Base-by-base conservation (phyloP, 2,888 invertebrate genomes). In the Clanis bilineata region DNA sequence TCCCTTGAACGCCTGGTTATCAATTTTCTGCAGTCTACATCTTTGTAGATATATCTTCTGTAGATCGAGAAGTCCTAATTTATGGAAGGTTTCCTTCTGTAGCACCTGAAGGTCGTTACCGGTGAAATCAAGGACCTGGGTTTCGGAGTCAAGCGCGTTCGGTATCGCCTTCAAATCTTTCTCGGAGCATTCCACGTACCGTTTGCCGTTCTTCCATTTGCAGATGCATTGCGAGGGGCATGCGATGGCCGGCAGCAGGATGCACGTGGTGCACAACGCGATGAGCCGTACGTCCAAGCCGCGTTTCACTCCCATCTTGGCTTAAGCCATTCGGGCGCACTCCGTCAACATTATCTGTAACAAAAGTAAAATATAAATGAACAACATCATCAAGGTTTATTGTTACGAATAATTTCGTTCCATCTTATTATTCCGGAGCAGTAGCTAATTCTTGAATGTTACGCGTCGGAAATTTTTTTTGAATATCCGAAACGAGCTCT, bases 171-270 rank as follows among this genome's bases (percentile, higher is more conserved):
- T 94, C 59, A 98, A 91, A 59, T 95, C 95, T 79, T 96, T 95
- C 65, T 96, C 95, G 56, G 95, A 94, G 86, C 98, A 98, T 84
- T 98, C 97, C 56, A 97, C 97, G 69, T 96, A 96, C 80, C 97
- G 96, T 80, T 98, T 98, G 55, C 98, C 98, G 79, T 96, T 96
- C 85, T 97, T 97, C 98, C 98, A 98, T 83, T 97, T 97, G 93
- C 98, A 98, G 61, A 94, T 93, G 85, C 98, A 98, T 68, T 95
- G 94, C 38, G 94, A 90, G 25, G 97, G 97, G 81, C 97, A 97
- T 57, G 94, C 93, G 66, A 88, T 80, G 43, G 86, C 88, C 1
- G 88, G 89, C 23, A 91, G 83, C 38, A 91, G 79, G 58, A 91
- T 72, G 70, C 87, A 91, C 62, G 90, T 90, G 58, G 89, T 90